phyloP scores from a whole-genome alignment of 2,113 vertebrate genomes.

The Melanerpes formicivorus region DNA sequence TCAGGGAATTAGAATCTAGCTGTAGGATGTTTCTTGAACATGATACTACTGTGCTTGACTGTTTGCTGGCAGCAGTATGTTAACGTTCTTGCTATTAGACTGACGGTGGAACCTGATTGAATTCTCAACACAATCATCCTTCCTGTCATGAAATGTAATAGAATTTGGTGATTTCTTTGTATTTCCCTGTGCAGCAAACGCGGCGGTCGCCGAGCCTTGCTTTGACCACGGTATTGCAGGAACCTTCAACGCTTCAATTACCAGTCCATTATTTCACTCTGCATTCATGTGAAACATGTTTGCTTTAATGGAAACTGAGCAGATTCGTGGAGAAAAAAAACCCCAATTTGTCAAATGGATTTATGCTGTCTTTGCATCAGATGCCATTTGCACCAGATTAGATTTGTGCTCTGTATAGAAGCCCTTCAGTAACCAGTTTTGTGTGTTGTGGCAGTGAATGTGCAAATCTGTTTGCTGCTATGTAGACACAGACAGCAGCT shows the following conservation, averaged over 20 bases:
- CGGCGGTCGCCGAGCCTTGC: slow-evolving; percentile 7
- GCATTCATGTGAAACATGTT: not conserved
- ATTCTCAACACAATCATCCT: slow-evolving; percentile 66
- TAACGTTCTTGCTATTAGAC: slow-evolving; percentile 70
- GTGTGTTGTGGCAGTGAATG: not conserved
- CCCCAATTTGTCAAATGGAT: not conserved
- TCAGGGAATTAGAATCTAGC: slow-evolving; percentile 44
- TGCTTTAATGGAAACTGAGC: not conserved
- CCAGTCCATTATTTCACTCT: not conserved
- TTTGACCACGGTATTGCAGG: slow-evolving; percentile 20
- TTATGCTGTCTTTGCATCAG: not conserved
- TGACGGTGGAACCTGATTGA: slow-evolving; percentile 66
- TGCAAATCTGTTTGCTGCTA: not conserved
- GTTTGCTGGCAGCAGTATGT: slow-evolving; percentile 58
- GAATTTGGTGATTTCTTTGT: slow-evolving; percentile 68
- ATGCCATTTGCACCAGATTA: not conserved
- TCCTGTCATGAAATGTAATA: slow-evolving; percentile 61
- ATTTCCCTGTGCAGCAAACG: slow-evolving; percentile 53
- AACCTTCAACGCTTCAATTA: not conserved
- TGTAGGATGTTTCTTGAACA: slow-evolving; percentile 64
- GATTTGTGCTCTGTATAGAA: not conserved
- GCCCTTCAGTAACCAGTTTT: not conserved
- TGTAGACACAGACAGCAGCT: not conserved
- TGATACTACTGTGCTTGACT: slow-evolving; percentile 64
- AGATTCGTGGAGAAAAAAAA: not conserved